Evolutionary conservation across 2,888 invertebrate genomes (phyloP), one percentile per base, ranked within the genome.

Genomic region (Pecten maximus): DNA sequence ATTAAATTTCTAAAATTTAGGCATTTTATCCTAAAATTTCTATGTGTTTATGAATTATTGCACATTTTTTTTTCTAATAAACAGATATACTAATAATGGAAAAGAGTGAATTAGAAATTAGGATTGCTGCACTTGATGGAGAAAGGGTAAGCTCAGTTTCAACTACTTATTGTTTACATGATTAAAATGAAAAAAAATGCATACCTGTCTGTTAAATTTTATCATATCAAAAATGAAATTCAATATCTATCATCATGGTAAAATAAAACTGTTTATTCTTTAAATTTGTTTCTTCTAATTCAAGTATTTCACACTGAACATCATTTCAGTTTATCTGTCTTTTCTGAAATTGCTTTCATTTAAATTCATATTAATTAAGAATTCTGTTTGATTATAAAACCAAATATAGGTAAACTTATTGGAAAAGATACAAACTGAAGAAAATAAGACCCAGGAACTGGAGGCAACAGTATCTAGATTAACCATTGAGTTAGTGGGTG

Each of bases 41-140:
- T 44, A 12, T 44, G 44, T 8, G 44, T 44, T 44, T 44, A 8
- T 44, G 44, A 44, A 44, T 12, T 8, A 44, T 8, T 44, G 44
- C n/a, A n/a, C n/a, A 44, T 44, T 44, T 4, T 2, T 54, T 54
- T 54, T 54, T 54, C 23, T 23, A n/a, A 23, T 48, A 60, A 92
- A 39, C 91, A 96, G 96, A 96, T 94, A 93, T 95, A 60, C 89
- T 95, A 89, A 93, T 95, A n/a, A 92, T 95, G 93, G 96, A 95
- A 88, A 95, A 95, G 92, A 94, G 94, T 88, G 95, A 95, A 88
- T 89, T 95, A 54, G 94, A 95, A 91, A 91, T 91, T 39, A 93
- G 92, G 87, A 35, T 95, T 23, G 90, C 88, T 88, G 91, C 93
- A 88, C 90, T 94, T 4, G 91, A 94, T 60, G 91, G 92, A 44